Conservation (phyloP, 1,140 invertebrate genomes). For the Drosophila funebris region DNA sequence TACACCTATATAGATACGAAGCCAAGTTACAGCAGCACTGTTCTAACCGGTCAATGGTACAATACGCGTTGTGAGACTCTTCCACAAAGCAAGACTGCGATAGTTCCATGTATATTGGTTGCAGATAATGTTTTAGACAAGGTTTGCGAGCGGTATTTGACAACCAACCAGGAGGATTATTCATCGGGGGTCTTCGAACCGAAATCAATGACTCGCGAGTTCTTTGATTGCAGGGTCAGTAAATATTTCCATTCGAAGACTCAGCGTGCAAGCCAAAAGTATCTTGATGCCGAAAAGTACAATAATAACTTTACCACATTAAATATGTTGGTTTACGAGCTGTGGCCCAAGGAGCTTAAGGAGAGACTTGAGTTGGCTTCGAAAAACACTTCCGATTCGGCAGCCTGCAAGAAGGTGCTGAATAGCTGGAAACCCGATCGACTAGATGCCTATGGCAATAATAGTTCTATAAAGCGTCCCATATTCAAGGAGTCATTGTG, state of each 20-base stretch:
- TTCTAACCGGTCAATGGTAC: constrained; percentile 35
- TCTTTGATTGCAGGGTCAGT: not conserved
- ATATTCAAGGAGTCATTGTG: not conserved
- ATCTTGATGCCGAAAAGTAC: constrained; percentile 28
- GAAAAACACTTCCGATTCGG: not conserved
- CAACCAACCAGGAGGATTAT: constrained; percentile 23
- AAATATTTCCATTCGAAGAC: constrained; percentile 5
- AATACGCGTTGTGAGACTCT: not conserved
- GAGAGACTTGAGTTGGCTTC: not conserved
- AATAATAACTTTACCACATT: constrained; percentile 46
- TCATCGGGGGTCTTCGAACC: not conserved
- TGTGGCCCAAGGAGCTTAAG: constrained; percentile 24
- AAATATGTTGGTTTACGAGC: constrained; percentile 43
- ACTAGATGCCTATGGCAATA: constrained; percentile 38
- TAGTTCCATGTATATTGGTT: constrained; percentile 34
- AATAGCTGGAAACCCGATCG: constrained; percentile 3
- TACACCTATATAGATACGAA: constrained; percentile 35
- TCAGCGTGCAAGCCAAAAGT: not conserved
- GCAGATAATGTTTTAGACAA: not conserved
- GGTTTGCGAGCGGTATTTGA: constrained; percentile 20
- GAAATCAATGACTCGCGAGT: not conserved
- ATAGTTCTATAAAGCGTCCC: not conserved
- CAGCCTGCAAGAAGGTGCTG: not conserved
- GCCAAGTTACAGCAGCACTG: constrained; percentile 26
- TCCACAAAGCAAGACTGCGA: constrained; percentile 7